Evolutionary conservation across 2,113 vertebrate genomes (phyloP).

Genomic region (Phaethon lepturus): DNA sequence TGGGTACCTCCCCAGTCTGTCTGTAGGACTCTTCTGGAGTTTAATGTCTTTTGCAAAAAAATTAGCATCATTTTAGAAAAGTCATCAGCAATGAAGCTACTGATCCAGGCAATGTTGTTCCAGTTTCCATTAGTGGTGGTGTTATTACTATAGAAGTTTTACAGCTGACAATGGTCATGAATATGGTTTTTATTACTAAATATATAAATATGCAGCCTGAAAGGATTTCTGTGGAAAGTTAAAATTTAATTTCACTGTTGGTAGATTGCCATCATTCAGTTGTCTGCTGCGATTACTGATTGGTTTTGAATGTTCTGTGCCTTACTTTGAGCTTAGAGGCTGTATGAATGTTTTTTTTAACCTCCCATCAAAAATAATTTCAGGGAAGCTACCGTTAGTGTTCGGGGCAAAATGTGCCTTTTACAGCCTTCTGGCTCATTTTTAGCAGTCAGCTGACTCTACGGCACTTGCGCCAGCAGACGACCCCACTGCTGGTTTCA

Average conservation of each 20-base stretch:
- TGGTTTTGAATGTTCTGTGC: not conserved
- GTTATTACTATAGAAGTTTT: not conserved
- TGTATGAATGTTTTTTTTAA: not conserved
- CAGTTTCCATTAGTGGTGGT: constrained; percentile 13
- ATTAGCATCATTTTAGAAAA: not conserved
- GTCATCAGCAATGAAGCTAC: not conserved
- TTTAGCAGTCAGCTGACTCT: not conserved
- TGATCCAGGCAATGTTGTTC: not conserved
- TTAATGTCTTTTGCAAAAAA: not conserved
- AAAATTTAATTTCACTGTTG: constrained; percentile 44
- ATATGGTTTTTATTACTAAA: constrained; percentile 56
- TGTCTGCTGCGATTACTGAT: not conserved
- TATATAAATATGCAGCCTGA: constrained; percentile 41
- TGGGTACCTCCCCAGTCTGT: not conserved
- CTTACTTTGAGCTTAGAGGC: not conserved
- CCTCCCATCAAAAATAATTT: not conserved
- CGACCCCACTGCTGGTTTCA: not conserved
- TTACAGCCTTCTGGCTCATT: not conserved
- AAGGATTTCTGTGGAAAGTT: constrained; percentile 54
- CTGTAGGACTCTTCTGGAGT: not conserved
- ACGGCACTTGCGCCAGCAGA: not conserved
- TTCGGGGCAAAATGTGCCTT: not conserved
- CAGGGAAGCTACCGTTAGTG: not conserved
- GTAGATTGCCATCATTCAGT: constrained; percentile 32
- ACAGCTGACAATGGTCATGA: constrained; percentile 22